These are phyloP conservation scores for Australoheros facetus DNA, from an alignment of 2,797 vertebrate species.

Conservation along the genomic window DNA sequence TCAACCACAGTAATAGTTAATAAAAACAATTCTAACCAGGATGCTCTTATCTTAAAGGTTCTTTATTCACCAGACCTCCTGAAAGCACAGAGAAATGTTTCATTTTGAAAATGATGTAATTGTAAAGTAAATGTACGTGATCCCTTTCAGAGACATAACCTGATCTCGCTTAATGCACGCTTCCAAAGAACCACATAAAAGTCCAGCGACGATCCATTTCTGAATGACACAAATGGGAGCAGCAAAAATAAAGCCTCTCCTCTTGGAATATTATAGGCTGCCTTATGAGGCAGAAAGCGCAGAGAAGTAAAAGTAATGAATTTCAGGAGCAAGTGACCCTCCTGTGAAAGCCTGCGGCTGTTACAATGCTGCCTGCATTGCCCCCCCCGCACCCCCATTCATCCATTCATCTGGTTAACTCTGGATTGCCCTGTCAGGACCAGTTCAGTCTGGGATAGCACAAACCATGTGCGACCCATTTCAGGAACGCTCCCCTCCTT, in stretches of 20 bases:
- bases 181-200: not conserved
- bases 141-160: not conserved
- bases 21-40: not conserved
- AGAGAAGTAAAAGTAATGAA: conserved; percentile 36
- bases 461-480: conserved; percentile 34
- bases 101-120: not conserved
- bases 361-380: conserved; percentile 23
- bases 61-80: not conserved
- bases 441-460: conserved; percentile 35
- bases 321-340: conserved; percentile 41
- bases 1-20: not conserved
- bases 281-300: not conserved
- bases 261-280: not conserved
- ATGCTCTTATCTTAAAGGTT: not conserved
- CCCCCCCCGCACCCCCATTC: conserved; percentile 19
- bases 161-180: not conserved
- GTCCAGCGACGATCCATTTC: not conserved
- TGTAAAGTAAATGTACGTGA: not conserved
- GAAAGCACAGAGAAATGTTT: not conserved
- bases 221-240: not conserved
- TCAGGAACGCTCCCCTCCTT: conserved; percentile 26
- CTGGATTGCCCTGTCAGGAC: conserved; percentile 49
- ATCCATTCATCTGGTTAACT: conserved; percentile 53
- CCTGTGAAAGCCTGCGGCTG: conserved; percentile 32
- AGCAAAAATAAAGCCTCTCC: not conserved